These are phyloP conservation scores for Xenops minutus DNA, from an alignment of 2,797 vertebrate genomes.

Conservation along the genomic window DNA sequence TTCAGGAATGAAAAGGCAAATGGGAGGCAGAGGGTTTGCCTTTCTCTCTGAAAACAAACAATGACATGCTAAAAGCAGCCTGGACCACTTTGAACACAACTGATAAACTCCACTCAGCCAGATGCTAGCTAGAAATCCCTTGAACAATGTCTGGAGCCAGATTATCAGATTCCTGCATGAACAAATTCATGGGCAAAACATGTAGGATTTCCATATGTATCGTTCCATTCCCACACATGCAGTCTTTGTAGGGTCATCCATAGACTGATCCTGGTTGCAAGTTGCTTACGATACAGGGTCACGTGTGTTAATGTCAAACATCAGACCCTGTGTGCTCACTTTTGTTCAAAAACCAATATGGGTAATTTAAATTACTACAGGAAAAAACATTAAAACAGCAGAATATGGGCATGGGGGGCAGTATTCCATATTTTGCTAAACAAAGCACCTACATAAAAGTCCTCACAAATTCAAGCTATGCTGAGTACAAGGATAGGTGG, in stretches of 20 bases:
- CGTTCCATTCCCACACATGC: neutral
- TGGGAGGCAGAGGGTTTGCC: neutral
- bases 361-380: neutral
- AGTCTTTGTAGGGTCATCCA: neutral
- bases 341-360: neutral
- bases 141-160: neutral
- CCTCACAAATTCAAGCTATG: too few species aligned
- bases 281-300: neutral
- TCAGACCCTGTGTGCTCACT: neutral
- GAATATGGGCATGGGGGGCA: accelerated
- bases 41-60: neutral
- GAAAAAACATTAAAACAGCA: neutral
- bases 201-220: neutral
- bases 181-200: neutral
- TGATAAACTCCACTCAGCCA: neutral
- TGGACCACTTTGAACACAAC: neutral
- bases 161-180: neutral
- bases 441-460: neutral
- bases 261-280: accelerated
- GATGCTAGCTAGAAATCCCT: neutral
- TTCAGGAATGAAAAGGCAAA: neutral
- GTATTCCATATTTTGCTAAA: neutral
- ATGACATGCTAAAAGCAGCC: neutral
- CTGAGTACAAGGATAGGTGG: neutral
- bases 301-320: neutral